Conservation (phyloP, 2,797 vertebrate genomes). For the Muraenolepis orangiensis region DNA sequence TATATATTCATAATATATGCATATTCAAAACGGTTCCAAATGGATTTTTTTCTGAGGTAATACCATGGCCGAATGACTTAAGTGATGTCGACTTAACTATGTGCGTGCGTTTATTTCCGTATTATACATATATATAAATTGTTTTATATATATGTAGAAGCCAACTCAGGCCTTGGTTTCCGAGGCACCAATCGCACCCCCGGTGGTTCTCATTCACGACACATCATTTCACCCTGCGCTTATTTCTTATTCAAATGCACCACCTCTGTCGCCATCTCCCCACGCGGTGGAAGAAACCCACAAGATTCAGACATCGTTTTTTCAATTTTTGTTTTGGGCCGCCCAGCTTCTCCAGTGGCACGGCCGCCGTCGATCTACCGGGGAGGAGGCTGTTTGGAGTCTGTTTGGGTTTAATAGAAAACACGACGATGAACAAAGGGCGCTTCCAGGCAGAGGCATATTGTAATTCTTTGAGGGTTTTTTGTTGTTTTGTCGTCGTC, state of each 20-base stretch:
- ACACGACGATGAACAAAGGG: conserved; percentile 15
- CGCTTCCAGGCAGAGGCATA: conserved; percentile 15
- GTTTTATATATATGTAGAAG: no score
- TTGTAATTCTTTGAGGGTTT: background rate
- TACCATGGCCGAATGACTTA: conserved; percentile 15
- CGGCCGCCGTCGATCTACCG: conserved; percentile 5
- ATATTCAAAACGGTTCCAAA: background rate
- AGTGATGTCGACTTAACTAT: conserved; percentile 1
- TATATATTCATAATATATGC: background rate
- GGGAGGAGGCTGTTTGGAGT: background rate
- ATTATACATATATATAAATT: background rate
- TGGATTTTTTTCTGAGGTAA: conserved; percentile 21
- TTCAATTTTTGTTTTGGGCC: no score
- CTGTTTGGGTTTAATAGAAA: conserved; percentile 20
- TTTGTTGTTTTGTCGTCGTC: no score
- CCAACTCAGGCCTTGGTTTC: conserved; percentile 56
- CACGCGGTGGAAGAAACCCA: conserved; percentile 33
- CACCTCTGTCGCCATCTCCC: conserved; percentile 13
- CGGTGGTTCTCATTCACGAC: conserved; percentile 39
- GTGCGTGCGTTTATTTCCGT: background rate
- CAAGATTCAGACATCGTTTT: conserved; percentile 25
- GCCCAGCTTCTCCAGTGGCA: conserved; percentile 10
- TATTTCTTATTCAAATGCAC: conserved; percentile 45
- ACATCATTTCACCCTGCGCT: conserved; percentile 35
- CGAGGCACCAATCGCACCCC: conserved; percentile 33